These are phyloP conservation scores for Limnodromus scolopaceus DNA, from an alignment of 2,797 vertebrate species.

Conservation along the genomic window DNA sequence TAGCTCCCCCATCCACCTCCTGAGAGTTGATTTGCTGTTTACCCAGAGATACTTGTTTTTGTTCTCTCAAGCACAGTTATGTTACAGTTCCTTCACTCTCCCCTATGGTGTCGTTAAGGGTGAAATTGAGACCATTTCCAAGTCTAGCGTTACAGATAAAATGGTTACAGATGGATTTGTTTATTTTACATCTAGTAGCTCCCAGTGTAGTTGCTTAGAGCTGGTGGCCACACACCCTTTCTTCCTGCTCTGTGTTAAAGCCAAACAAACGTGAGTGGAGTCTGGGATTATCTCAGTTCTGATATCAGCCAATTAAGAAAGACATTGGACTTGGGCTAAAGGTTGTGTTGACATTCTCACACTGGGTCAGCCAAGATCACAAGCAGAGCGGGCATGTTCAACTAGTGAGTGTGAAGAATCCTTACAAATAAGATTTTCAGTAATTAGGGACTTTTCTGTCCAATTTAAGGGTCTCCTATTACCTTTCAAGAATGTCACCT, in stretches of 20 bases:
- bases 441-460: neutral
- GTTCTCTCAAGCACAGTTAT: neutral
- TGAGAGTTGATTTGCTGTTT: slow-evolving; percentile 7
- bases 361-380: neutral
- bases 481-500: neutral
- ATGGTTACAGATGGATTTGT: neutral
- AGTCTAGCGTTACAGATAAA: neutral
- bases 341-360: neutral
- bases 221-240: neutral
- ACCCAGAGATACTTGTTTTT: neutral
- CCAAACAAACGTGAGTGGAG: neutral
- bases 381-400: neutral
- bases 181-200: neutral
- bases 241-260: neutral
- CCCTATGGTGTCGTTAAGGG: neutral
- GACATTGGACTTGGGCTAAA: neutral
- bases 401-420: neutral
- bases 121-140: neutral
- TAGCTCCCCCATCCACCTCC: neutral
- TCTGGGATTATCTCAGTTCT: neutral
- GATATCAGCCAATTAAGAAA: neutral
- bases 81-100: neutral
- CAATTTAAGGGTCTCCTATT: neutral
- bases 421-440: neutral
- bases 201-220: neutral